Conservation (phyloP, 2,888 invertebrate genomes). For the Agriopis leucophaearia region DNA sequence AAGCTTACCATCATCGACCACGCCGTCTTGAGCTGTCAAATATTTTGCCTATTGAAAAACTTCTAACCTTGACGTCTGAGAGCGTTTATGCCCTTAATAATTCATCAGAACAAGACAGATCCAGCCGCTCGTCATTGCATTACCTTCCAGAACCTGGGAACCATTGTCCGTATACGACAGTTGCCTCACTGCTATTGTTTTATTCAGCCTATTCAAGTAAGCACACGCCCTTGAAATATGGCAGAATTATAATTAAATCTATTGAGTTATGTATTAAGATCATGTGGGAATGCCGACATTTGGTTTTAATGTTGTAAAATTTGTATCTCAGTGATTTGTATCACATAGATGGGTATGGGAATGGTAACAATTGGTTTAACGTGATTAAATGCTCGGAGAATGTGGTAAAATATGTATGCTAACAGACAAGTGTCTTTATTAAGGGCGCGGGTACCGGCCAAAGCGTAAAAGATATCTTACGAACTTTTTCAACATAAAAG, state of each 20-base stretch:
- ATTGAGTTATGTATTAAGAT: slow-evolving; percentile 52
- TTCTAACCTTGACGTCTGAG: slow-evolving; percentile 16
- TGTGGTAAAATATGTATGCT: too few species aligned
- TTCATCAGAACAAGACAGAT: slow-evolving; percentile 33
- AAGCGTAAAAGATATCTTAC: too few species aligned
- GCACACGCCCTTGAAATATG: slow-evolving; percentile 42
- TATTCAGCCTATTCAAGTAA: slow-evolving; percentile 28
- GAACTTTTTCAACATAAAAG: too few species aligned
- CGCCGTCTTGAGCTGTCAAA: too few species aligned
- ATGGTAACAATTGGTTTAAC: too few species aligned
- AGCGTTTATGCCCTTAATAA: slow-evolving; percentile 24
- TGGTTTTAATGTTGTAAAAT: slow-evolving; percentile 23
- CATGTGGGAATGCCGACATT: slow-evolving; percentile 52
- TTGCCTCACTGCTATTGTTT: slow-evolving; percentile 73
- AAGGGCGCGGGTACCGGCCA: too few species aligned
- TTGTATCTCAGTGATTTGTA: slow-evolving; percentile 15
- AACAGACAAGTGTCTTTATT: too few species aligned
- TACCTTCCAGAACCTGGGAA: slow-evolving; percentile 64
- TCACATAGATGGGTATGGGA: not conserved
- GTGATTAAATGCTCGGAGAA: too few species aligned
- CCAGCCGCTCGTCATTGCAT: slow-evolving; percentile 39
- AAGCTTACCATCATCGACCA: too few species aligned
- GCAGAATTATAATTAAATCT: slow-evolving; percentile 50
- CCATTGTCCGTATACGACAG: slow-evolving; percentile 57
- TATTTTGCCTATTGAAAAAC: too few species aligned